Conservation (phyloP, 92 coral and sea anemone species). For the Blastomussa wellsi region DNA sequence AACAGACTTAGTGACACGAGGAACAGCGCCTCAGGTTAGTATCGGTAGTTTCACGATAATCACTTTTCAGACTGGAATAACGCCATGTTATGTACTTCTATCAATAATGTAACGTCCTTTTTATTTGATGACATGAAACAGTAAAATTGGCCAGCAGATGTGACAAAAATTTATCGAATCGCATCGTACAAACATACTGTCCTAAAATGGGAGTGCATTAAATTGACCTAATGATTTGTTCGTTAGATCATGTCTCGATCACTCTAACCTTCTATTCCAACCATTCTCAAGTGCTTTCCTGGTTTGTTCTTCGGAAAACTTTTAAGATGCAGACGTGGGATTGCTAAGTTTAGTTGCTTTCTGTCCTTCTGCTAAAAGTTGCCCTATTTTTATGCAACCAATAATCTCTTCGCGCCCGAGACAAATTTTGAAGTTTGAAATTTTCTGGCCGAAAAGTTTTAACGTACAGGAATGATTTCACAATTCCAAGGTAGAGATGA, state of each 20-base stretch:
- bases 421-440: neutral
- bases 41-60: neutral
- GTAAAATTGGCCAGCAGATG: neutral
- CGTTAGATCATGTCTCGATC: neutral
- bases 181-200: neutral
- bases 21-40: neutral
- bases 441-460: neutral
- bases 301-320: neutral
- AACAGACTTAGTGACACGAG: neutral
- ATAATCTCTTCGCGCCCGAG: no score
- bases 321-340: no score
- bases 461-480: neutral
- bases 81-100: neutral
- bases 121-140: neutral
- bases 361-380: no score
- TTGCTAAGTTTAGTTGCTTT: no score
- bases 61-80: neutral
- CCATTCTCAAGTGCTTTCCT: neutral
- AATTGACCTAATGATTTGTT: neutral
- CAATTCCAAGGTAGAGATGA: neutral
- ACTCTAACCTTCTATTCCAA: neutral
- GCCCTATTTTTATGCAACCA: no score
- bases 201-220: no score
- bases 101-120: neutral
- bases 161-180: neutral